Evolutionary conservation across 1,140 invertebrate genomes (phyloP).

Genomic region (Planococcus citri): DNA sequence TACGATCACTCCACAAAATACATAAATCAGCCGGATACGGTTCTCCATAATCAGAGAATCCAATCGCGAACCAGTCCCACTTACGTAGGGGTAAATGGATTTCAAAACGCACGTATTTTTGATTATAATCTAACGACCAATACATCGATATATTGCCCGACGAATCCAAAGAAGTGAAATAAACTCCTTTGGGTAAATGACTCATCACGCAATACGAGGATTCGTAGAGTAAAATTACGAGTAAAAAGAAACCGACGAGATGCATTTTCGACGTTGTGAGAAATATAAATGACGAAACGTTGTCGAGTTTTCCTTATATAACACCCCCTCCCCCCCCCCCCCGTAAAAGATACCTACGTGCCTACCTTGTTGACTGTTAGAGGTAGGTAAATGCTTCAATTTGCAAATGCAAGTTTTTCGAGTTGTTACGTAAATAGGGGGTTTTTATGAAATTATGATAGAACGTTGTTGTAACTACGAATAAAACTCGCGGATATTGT

Average conservation of each 20-base stretch:
- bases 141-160: conserved; percentile 26
- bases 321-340: too few relatives aligned
- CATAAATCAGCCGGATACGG: conserved; percentile 69
- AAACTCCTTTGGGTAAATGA: conserved; percentile 21
- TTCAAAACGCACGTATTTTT: conserved; percentile 23
- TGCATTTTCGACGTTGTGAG: background rate
- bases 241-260: background rate
- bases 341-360: too few relatives aligned
- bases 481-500: too few relatives aligned
- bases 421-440: too few relatives aligned
- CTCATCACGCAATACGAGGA: background rate
- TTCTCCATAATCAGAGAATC: conserved; percentile 83
- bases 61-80: conserved; percentile 64
- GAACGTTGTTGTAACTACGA: too few relatives aligned
- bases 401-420: too few relatives aligned
- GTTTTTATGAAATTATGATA: too few relatives aligned
- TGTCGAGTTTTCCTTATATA: conserved; percentile 6
- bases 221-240: background rate
- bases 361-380: too few relatives aligned
- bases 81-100: conserved; percentile 21
- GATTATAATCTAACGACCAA: conserved; percentile 28
- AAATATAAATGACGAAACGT: background rate
- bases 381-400: too few relatives aligned
- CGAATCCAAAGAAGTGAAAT: conserved; percentile 27
- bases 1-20: conserved; percentile 61